phyloP scores from a whole-genome alignment of 1,140 invertebrate species.

The Orchestia grillus region DNA sequence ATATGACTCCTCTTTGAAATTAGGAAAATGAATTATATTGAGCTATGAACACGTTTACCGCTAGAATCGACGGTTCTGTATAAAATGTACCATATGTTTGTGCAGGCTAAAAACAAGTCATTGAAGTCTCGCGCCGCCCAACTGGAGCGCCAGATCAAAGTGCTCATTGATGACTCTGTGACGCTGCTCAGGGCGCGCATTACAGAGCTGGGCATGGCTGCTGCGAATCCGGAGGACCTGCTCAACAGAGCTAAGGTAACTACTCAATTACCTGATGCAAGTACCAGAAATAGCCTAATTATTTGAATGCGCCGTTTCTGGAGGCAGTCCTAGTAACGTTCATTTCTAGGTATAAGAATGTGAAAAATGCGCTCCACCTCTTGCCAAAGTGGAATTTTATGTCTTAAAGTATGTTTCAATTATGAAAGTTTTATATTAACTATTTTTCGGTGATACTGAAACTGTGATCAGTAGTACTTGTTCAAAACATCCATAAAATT shows the following conservation, averaged over 20 bases:
- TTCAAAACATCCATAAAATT: too few species aligned
- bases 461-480: too few species aligned
- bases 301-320: too few species aligned
- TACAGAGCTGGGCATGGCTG: slow-evolving; percentile 89
- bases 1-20: background rate
- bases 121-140: slow-evolving; percentile 84
- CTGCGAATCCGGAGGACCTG: slow-evolving; percentile 85
- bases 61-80: background rate
- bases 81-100: slow-evolving; percentile 61
- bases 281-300: too few species aligned
- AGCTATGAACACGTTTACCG: background rate
- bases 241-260: slow-evolving; percentile 84
- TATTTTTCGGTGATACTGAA: too few species aligned
- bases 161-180: slow-evolving; percentile 92
- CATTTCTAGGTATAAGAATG: too few species aligned
- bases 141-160: slow-evolving; percentile 91
- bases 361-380: too few species aligned
- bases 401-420: too few species aligned
- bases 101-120: slow-evolving; percentile 83
- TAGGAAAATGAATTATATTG: background rate
- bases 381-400: too few species aligned
- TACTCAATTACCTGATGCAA: background rate
- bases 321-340: too few species aligned
- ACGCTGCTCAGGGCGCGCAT: slow-evolving; percentile 88
- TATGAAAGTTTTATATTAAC: too few species aligned